These are phyloP conservation scores for Zootoca vivipara DNA, from an alignment of 2,113 vertebrate species.

Conservation along the genomic window DNA sequence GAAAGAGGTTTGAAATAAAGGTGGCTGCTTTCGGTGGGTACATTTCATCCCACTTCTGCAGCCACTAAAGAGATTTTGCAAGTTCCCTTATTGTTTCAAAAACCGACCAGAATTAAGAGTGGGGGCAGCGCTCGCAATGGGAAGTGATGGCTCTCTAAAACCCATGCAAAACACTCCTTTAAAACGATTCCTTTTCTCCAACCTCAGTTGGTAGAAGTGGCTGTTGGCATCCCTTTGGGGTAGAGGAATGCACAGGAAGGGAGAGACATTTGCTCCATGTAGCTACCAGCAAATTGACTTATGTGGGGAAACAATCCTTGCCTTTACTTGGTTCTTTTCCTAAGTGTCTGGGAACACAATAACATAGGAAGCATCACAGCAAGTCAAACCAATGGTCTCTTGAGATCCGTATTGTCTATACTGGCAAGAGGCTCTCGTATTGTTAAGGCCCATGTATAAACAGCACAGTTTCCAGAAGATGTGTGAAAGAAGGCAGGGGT, in stretches of 20 bases:
- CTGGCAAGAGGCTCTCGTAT: too few relatives aligned
- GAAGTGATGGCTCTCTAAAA: background rate
- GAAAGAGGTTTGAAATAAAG: background rate
- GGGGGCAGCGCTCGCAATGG: background rate
- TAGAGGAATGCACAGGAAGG: background rate
- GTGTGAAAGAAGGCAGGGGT: too few relatives aligned
- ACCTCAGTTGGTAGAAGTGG: too few relatives aligned
- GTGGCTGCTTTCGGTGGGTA: background rate
- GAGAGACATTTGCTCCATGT: background rate
- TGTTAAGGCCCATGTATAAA: too few relatives aligned
- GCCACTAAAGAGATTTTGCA: background rate
- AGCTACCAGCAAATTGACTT: background rate
- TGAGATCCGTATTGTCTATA: background rate
- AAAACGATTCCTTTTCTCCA: background rate
- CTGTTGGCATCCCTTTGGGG: background rate
- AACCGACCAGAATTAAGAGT: background rate
- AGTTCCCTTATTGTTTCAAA: background rate
- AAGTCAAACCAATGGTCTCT: background rate
- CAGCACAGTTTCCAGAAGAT: too few relatives aligned
- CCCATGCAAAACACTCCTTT: background rate
- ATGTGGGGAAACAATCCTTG: background rate
- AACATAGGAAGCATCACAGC: background rate
- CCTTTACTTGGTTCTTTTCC: background rate
- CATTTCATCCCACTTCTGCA: background rate
- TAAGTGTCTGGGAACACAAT: background rate